Base-by-base conservation (phyloP, 2,113 vertebrate species). In the Hirundichthys speculiger region DNA sequence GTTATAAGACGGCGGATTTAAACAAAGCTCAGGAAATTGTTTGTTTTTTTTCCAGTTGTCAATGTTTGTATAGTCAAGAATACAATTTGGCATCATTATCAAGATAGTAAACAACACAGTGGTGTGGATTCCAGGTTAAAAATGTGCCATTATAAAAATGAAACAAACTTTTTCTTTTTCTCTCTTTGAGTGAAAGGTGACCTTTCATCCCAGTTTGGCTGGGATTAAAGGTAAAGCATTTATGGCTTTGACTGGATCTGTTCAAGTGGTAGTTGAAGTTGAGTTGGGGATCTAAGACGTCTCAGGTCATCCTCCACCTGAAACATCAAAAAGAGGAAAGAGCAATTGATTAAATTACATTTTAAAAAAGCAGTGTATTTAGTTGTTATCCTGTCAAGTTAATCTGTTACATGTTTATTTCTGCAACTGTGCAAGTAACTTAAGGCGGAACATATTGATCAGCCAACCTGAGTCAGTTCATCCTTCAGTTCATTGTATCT, bases 401-500 rank as follows among this genome's bases (percentile, higher is more conserved):
- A 3, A 7, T 34, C n/a, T n/a, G n/a, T n/a, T n/a, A 10, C 30
- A 34, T 10, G 30, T 34, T 34, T 34, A 34, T 10, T 34, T 34
- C 30, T 34, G 9, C 30, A 34, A 34, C 30, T 34, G 30, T n/a
- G n/a, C n/a, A n/a, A n/a, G n/a, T 34, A 34, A 34, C 9, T 6
- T 34, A 10, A 45, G 6, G 40, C 14, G 6, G 2, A 59, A 30
- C 11, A 58, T 40, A 13, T 19, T 18, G 38, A 53, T 13, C 3
- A 14, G 20, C 76, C 49, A 91, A 98, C 97, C 95, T 94, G 85
- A 69, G 90, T 89, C 54, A 98, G 78, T 24, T 98, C 92, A 0
- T 96, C 94, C 79, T 91, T 96, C 42, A 99, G 86, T 64, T 90
- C 78, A 74, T 98, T 98, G 74, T 98, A 98, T 20, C 80, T 92